Evolutionary conservation across 2,113 vertebrate genomes (phyloP).

Genomic region (Percina caprodes): DNA sequence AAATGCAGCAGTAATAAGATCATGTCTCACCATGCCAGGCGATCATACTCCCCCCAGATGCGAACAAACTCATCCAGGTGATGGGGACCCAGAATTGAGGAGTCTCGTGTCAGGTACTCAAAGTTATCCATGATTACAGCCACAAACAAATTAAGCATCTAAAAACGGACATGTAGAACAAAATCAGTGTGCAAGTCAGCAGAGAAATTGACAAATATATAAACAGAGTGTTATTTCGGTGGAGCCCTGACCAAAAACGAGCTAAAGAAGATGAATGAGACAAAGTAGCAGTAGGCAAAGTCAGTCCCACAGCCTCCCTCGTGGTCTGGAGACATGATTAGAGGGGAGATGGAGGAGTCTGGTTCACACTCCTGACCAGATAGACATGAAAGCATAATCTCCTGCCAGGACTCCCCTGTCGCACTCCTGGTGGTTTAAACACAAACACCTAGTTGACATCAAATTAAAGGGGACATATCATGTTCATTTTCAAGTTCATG

Average conservation of each 20-base stretch:
- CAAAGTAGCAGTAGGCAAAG: slow-evolving; percentile 98
- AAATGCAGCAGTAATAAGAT: neutral
- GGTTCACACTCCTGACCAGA: slow-evolving; percentile 93
- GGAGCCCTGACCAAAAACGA: slow-evolving; percentile 93
- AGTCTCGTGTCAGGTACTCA: slow-evolving; percentile 97
- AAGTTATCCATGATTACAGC: slow-evolving; percentile 99
- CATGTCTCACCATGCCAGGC: slow-evolving; percentile 91
- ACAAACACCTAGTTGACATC: neutral
- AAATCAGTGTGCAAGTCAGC: neutral
- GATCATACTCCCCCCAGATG: slow-evolving; percentile 98
- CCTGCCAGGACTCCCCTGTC: slow-evolving; percentile 98
- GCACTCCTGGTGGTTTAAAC: slow-evolving; percentile 88
- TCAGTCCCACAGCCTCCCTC: slow-evolving; percentile 92
- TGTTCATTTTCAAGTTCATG: too few species aligned
- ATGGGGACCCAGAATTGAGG: slow-evolving; percentile 97
- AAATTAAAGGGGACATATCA: neutral
- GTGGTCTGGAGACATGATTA: slow-evolving; percentile 83
- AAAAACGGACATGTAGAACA: slow-evolving; percentile 5
- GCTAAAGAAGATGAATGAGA: slow-evolving; percentile 99
- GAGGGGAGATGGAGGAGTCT: slow-evolving; percentile 85
- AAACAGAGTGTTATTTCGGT: neutral
- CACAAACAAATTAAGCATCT: slow-evolving; percentile 99
- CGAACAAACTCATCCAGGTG: slow-evolving; percentile 98
- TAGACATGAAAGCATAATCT: slow-evolving; percentile 98
- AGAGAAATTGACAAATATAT: neutral